These are phyloP conservation scores for Hydraecia micacea DNA, from an alignment of 2,888 invertebrate species.

Conservation along the genomic window DNA sequence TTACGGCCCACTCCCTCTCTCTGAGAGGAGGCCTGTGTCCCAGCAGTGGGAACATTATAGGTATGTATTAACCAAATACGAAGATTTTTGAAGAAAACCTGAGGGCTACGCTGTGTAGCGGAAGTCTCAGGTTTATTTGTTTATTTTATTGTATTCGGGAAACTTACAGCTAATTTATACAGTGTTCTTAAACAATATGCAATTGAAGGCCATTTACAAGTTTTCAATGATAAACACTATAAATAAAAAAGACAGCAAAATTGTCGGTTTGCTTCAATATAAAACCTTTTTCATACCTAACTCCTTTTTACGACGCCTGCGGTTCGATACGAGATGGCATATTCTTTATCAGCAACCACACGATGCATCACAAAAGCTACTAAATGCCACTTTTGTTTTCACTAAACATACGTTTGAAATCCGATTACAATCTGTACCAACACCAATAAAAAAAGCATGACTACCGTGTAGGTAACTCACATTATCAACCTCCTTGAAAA, in stretches of 20 bases:
- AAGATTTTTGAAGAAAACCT: too few species aligned
- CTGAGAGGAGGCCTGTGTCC: too few species aligned
- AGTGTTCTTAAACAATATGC: too few species aligned
- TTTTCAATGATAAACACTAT: neutral
- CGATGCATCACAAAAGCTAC: neutral
- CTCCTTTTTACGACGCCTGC: slow-evolving; percentile 3
- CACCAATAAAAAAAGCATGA: slow-evolving; percentile 35
- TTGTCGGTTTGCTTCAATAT: neutral
- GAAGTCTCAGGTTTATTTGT: too few species aligned
- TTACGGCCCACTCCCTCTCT: too few species aligned
- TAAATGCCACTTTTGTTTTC: slow-evolving; percentile 38
- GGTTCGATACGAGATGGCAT: neutral
- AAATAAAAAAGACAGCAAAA: neutral
- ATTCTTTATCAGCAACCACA: neutral
- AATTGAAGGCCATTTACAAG: neutral
- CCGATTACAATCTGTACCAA: slow-evolving; percentile 39
- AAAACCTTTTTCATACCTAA: neutral
- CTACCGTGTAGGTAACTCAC: slow-evolving; percentile 16
- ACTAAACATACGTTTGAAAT: slow-evolving; percentile 31
- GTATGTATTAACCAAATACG: too few species aligned
- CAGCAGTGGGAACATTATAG: too few species aligned
- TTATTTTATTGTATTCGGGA: too few species aligned
- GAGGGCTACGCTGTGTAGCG: too few species aligned
- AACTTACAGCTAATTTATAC: too few species aligned
- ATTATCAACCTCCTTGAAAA: slow-evolving; percentile 41